Evolutionary conservation across 2,888 invertebrate species (phyloP), one percentile per base, ranked within the genome.

Genomic region (Lasioglossum villosulum): DNA sequence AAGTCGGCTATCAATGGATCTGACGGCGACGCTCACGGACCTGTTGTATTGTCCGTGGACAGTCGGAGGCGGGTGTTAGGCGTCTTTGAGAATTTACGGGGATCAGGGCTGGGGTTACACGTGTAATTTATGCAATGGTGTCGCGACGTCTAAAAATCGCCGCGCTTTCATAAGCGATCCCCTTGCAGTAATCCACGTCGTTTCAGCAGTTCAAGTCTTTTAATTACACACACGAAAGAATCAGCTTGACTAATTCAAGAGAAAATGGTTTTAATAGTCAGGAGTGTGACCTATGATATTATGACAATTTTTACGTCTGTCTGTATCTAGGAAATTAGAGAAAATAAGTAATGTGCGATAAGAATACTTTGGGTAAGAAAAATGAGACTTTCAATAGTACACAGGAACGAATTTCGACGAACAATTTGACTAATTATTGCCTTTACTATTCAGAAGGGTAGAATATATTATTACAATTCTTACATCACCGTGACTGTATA

Each of bases 101-200:
- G 79, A 88, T 89, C 89, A 88, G 52, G 66, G 23, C 2, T 10
- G 77, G 83, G 37, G 74, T 89, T 87, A 87, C 82, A 86, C 82
- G 71, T 75, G 85, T 88, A 89, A 91, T 91, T 91, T 92, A 91
- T 90, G 92, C 89, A 91, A 92, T 78, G 89, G 83, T 89, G 89
- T 74, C 88, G 86, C 92, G 80, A 83, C 56, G 89, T 89, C 91
- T 92, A 92, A 92, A 92, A 92, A 91, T 90, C 81, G 87, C 79
- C 27, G 42, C 80, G 59, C 90, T 93, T 93, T 93, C 91, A 87
- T 91, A 93, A 92, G 86, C 87, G 84, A 75, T 12, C n/a, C 23
- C 56, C 4, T 56, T n/a, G 56, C 56, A 10, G 56, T 56, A 56
- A 56, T n/a, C n/a, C n/a, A 4, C n/a, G n/a, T 12, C n/a, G n/a